phyloP scores from a whole-genome alignment of 2,888 invertebrate species.

The Sinelater perroti region DNA sequence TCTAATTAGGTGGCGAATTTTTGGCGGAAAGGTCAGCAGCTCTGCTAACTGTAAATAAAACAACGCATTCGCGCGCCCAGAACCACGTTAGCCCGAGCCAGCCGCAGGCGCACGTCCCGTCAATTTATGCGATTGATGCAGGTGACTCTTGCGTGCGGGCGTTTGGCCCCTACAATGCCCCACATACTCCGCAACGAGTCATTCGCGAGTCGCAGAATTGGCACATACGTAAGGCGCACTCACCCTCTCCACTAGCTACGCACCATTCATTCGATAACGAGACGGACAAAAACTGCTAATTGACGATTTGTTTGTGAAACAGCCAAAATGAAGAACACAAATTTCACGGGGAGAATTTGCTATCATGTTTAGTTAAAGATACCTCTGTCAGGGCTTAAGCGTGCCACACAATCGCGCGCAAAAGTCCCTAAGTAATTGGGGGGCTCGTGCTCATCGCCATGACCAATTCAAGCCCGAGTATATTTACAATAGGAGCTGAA shows the following conservation, averaged over 20 bases:
- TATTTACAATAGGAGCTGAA: too few species aligned
- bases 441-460: background rate
- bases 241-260: background rate
- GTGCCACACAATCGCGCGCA: background rate
- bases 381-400: slow-evolving; percentile 16
- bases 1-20: too few species aligned
- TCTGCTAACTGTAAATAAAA: too few species aligned
- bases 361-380: slow-evolving; percentile 30
- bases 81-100: too few species aligned
- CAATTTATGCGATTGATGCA: too few species aligned
- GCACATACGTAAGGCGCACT: background rate
- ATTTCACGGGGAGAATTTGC: slow-evolving; percentile 23
- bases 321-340: slow-evolving; percentile 19
- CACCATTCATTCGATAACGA: slow-evolving; percentile 1
- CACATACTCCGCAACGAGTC: slow-evolving; percentile 17
- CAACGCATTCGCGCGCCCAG: too few species aligned
- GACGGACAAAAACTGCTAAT: slow-evolving; percentile 1
- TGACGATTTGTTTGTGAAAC: background rate
- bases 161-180: slow-evolving; percentile 4
- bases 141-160: too few species aligned
- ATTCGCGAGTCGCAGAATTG: slow-evolving; percentile 1
- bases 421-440: slow-evolving; percentile 2
- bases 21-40: too few species aligned
- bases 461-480: background rate
- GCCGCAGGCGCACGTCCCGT: too few species aligned